Percentiles rank a stretch among this genome's conserved stretches.
phyloP scores from a whole-genome alignment of 2,797 vertebrate genomes.

The Scleropages formosus region DNA sequence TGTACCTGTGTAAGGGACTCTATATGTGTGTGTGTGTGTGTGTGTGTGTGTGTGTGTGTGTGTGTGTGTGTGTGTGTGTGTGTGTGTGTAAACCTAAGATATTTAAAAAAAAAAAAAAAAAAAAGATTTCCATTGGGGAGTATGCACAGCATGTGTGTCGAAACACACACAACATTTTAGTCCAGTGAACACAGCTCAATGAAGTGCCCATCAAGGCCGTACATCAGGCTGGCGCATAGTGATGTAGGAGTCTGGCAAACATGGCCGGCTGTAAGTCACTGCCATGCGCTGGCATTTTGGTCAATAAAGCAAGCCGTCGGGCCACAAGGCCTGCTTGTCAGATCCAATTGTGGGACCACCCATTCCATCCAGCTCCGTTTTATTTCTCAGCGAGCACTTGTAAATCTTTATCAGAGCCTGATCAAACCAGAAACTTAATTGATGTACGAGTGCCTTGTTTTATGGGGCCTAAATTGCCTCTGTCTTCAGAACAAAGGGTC shows the following conservation, averaged over 20 bases:
- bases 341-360: neutral
- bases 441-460: neutral
- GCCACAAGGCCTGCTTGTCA: neutral
- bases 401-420: conserved; percentile 7
- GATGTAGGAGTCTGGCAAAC: no score
- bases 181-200: neutral
- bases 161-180: neutral
- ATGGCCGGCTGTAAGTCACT: neutral
- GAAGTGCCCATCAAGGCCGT: neutral
- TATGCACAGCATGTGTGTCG: neutral
- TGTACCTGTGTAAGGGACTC: neutral
- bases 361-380: neutral
- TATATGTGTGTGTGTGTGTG: neutral
- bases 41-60: neutral
- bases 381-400: neutral
- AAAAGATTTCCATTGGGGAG: neutral
- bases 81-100: neutral
- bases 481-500: neutral
- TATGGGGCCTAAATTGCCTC: neutral
- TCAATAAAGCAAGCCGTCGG: neutral
- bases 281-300: neutral
- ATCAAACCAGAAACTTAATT: neutral
- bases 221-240: no score
- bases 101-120: neutral
- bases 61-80: no score